These are phyloP conservation scores for Phaethon lepturus DNA, from an alignment of 2,113 vertebrate genomes.

Conservation along the genomic window DNA sequence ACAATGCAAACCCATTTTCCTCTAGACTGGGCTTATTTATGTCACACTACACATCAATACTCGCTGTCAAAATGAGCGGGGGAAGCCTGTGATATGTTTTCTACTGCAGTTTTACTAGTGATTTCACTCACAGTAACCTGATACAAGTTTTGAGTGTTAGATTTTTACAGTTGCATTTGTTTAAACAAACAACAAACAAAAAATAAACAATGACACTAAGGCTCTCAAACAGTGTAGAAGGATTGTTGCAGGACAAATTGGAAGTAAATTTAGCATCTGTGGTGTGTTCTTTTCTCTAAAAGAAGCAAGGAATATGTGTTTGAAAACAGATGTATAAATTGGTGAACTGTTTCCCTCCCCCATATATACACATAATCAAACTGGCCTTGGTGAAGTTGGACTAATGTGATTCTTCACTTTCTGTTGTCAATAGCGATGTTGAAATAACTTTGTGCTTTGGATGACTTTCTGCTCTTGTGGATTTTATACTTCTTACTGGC, in stretches of 20 bases:
- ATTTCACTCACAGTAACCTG: background rate
- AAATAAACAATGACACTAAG: too few species aligned
- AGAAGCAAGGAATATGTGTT: background rate
- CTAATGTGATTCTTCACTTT: background rate
- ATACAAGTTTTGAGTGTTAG: background rate
- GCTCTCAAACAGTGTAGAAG: background rate
- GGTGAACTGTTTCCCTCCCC: background rate
- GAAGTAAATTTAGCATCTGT: background rate
- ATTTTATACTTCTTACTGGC: background rate
- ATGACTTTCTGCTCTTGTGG: background rate
- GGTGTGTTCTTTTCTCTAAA: background rate
- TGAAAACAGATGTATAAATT: background rate
- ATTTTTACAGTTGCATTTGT: background rate
- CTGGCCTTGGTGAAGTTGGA: background rate
- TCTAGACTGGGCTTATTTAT: background rate
- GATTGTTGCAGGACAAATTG: background rate
- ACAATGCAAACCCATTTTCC: background rate
- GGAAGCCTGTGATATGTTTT: background rate
- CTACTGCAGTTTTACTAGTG: background rate
- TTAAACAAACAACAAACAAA: background rate
- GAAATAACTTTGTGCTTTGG: background rate
- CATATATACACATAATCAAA: background rate
- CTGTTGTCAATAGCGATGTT: background rate
- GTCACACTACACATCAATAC: background rate
- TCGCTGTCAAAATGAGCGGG: background rate